A percentile compares a stretch with the other conserved stretches of the same genome.
phyloP scores from a whole-genome alignment of 2,797 vertebrate genomes.

The Sebastes reedi region DNA sequence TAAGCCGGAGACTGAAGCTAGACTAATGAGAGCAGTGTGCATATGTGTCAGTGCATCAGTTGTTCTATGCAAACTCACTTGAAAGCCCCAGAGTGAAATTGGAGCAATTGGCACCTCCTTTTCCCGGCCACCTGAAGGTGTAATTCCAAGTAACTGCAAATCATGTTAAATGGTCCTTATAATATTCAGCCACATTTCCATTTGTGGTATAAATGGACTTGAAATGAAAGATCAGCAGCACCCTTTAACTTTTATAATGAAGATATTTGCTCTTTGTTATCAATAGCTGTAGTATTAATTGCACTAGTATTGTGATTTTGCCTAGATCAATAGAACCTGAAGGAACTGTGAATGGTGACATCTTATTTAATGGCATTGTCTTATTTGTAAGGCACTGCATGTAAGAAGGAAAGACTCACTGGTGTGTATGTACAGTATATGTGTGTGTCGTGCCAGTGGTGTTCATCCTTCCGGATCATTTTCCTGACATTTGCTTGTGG shows the following conservation, averaged over 20 bases:
- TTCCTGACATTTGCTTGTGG: slow-evolving; percentile 79
- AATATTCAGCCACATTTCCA: slow-evolving; percentile 11
- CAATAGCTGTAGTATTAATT: background rate
- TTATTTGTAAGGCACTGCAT: background rate
- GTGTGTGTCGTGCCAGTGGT: background rate
- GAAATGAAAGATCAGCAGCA: background rate
- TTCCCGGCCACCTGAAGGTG: background rate
- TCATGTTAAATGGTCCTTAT: slow-evolving; percentile 1
- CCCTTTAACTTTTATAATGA: background rate
- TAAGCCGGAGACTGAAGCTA: background rate
- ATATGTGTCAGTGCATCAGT: slow-evolving; percentile 8
- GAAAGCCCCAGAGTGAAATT: background rate
- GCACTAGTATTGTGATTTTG: background rate
- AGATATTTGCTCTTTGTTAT: background rate
- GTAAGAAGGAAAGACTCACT: background rate
- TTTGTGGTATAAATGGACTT: background rate
- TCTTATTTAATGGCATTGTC: background rate
- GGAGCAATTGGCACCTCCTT: background rate
- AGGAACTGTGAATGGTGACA: background rate
- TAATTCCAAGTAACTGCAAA: background rate
- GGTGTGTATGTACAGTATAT: background rate
- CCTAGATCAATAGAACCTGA: background rate
- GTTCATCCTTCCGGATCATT: slow-evolving; percentile 58
- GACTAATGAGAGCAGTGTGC: background rate
- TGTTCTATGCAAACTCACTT: slow-evolving; percentile 52